Conservation (phyloP, 2,888 invertebrate species). For the Melanostoma mellinum region DNA sequence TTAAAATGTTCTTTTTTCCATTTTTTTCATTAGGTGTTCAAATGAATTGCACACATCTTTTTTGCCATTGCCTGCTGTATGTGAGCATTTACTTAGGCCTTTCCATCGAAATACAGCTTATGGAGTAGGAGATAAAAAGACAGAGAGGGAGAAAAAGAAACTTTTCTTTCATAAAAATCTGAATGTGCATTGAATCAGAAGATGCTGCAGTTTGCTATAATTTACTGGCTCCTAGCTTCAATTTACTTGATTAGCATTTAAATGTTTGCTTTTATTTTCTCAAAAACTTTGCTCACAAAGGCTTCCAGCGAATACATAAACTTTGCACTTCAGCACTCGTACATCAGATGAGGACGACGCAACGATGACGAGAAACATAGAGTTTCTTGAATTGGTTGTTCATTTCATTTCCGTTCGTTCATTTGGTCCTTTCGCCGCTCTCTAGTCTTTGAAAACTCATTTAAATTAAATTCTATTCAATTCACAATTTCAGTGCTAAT, state of each 20-base stretch:
- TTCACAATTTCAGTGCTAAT: conserved; percentile 25
- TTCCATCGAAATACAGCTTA: conserved; percentile 42
- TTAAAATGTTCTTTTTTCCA: conserved; percentile 9
- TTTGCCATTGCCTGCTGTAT: neutral
- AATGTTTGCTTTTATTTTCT: conserved; percentile 48
- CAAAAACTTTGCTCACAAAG: conserved; percentile 21
- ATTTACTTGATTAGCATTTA: conserved; percentile 71
- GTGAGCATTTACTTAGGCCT: conserved; percentile 8
- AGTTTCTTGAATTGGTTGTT: conserved; percentile 47
- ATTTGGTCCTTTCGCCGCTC: conserved; percentile 28
- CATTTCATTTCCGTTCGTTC: conserved; percentile 38
- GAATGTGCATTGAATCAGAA: conserved; percentile 61
- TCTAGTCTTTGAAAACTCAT: conserved; percentile 61
- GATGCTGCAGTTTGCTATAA: conserved; percentile 28
- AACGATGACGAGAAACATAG: neutral
- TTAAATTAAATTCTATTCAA: conserved; percentile 69
- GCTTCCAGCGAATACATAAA: neutral
- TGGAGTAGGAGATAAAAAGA: conserved; percentile 15
- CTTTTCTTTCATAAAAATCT: conserved; percentile 40
- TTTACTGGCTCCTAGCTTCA: conserved; percentile 59
- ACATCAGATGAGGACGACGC: neutral
- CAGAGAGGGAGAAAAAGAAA: neutral
- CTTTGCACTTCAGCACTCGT: too few species aligned
- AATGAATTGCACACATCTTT: conserved; percentile 33
- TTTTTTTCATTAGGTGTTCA: conserved; percentile 9